A percentile compares a stretch with the other conserved stretches of the same genome.
These are phyloP conservation scores for Acanthurus leucopareius DNA, from an alignment of 2,797 vertebrate genomes.

Conservation along the genomic window DNA sequence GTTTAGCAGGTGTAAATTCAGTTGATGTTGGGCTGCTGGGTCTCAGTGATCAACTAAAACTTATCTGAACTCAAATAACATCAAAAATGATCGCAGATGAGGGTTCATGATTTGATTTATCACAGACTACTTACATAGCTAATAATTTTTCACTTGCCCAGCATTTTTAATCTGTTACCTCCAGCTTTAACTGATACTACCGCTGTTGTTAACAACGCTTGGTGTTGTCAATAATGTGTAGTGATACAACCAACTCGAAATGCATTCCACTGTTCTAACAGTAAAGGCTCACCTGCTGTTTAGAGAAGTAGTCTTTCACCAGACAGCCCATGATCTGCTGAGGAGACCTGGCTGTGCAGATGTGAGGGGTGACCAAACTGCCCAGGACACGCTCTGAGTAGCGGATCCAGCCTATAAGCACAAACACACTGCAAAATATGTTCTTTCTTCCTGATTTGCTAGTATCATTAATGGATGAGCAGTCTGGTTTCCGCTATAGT, in stretches of 20 bases:
- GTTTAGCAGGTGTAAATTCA: background rate
- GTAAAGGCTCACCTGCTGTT: slow-evolving; percentile 88
- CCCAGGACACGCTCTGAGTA: slow-evolving; percentile 95
- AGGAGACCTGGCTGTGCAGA: slow-evolving; percentile 95
- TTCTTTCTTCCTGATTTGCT: background rate
- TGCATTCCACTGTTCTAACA: background rate
- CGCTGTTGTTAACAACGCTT: background rate
- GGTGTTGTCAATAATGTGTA: background rate
- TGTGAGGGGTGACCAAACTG: slow-evolving; percentile 92
- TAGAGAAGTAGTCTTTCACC: slow-evolving; percentile 95
- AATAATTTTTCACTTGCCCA: background rate
- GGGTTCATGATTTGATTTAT: background rate
- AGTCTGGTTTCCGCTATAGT: too few relatives aligned
- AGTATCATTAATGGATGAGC: too few relatives aligned
- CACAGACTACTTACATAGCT: background rate
- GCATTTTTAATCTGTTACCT: background rate
- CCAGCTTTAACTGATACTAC: background rate
- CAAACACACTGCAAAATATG: slow-evolving; percentile 2
- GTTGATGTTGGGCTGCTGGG: background rate
- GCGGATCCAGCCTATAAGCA: slow-evolving; percentile 92
- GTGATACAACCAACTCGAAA: too few relatives aligned
- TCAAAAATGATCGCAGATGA: background rate
- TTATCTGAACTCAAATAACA: background rate
- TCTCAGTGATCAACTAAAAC: background rate
- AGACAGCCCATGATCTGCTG: slow-evolving; percentile 98